Evolutionary conservation across 2,797 vertebrate genomes (phyloP), one percentile per base, ranked within the genome.

Genomic region (Dendrocincla tyrannina): DNA sequence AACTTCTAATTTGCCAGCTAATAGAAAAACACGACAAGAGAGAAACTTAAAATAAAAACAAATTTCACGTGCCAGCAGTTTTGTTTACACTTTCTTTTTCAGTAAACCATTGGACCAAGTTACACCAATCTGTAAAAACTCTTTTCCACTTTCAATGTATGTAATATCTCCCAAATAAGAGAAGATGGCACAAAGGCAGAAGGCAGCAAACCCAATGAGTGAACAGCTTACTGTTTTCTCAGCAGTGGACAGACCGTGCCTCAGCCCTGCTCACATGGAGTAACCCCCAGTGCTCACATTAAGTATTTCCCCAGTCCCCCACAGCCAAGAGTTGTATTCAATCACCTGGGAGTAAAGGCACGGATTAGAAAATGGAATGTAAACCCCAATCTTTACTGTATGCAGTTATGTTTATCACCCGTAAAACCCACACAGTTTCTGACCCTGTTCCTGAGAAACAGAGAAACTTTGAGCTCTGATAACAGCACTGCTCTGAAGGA

Each of bases 201-300:
- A 63, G 33, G 55, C 50, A 22, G 41, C 22, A 58, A 83, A 12
- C 32, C 18, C 17, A 33, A 12, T 5, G 13, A 66, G 27, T 3
- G 17, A 93, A 42, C 2, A 1, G 24, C 17, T 39, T 49, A 22
- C 7, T 42, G 19, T 37, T 76, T 76, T 60, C 73, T 83, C 59
- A 18, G 23, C 49, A 64, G 46, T 5, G 33, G 25, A 25, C 67
- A 70, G 64, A 6, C 17, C 30, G n/a, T 59, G 55, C 33, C 59
- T 64, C 37, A 66, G 64, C 18, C 42, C 85, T 68, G 41, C 3
- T n/a, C n/a, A n/a, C n/a, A n/a, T n/a, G n/a, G n/a, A 75, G 24
- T 3, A 30, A 68, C 8, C 13, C 5, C 20, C 35, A 44, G 0
- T 0, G 20, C 22, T 6, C 16, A 20, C 4, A 28, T 35, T 33